phyloP scores from a whole-genome alignment of 2,797 vertebrate genomes.

The Clarias platycephalus region DNA sequence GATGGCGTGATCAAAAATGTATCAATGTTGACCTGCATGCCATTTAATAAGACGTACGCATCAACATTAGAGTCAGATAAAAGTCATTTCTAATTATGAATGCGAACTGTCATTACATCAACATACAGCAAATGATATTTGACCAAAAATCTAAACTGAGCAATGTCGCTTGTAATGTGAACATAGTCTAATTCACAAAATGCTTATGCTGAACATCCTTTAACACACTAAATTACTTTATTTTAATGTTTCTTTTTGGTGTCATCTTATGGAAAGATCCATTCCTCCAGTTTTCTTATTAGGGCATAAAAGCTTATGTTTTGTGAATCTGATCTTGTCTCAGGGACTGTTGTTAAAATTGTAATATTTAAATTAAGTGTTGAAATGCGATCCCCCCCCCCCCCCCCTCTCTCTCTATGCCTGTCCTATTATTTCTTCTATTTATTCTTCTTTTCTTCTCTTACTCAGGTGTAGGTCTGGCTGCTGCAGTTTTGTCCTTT shows the following conservation, averaged over 20 bases:
- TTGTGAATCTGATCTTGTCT: background rate
- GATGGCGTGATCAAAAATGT: too few species aligned
- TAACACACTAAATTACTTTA: background rate
- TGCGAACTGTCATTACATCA: too few species aligned
- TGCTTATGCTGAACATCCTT: background rate
- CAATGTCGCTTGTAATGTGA: too few species aligned
- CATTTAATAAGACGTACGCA: too few species aligned
- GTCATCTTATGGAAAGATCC: background rate
- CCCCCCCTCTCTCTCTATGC: too few species aligned
- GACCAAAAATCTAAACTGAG: too few species aligned
- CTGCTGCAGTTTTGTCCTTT: conserved; percentile 86
- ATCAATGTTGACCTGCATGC: too few species aligned
- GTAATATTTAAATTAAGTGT: too few species aligned
- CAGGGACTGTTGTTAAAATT: background rate
- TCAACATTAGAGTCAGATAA: too few species aligned
- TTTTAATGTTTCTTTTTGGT: background rate
- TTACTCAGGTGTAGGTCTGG: conserved; percentile 83
- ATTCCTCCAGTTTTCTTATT: background rate
- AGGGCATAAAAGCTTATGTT: background rate
- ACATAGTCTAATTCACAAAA: background rate
- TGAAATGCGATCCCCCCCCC: background rate
- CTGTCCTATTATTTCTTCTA: background rate
- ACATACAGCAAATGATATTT: too few species aligned
- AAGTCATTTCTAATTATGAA: too few species aligned
- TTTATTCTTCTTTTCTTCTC: background rate